Evolutionary conservation across 2,888 invertebrate genomes (phyloP), one percentile per base, ranked within the genome.

Genomic region (Yponomeuta sedellus): DNA sequence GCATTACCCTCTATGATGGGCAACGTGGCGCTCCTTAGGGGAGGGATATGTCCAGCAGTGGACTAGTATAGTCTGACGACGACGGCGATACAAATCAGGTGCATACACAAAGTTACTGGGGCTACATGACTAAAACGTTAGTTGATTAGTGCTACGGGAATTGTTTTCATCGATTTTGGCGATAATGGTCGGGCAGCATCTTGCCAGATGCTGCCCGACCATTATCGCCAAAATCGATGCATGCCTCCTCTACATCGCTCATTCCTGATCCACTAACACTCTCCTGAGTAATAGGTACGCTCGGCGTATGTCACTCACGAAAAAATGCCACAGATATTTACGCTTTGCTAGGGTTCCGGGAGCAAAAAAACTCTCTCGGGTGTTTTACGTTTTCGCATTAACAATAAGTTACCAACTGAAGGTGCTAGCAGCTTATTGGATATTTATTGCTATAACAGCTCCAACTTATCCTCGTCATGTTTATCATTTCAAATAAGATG

Each of bases 241-340:
- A 8, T 34, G 34, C 34, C 34, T 34, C 34, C 44, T 19, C 16
- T 16, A 16, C 44, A 56, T 64, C 44, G 39, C 44, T 62, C 61
- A 61, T 28, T 61, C 34, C 61, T 28, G 16, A 61, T 16, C 62
- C 62, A 19, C 59, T 10, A 59, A 25, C 59, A 59, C 59, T 59
- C 59, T 20, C 59, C 22, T 11, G 58, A n/a, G 6, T 34, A 62
- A 19, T 20, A n/a, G n/a, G n/a, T n/a, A n/a, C 62, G 34, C 39
- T 34, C 39, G 39, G 28, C 34, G 39, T 34, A 34, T 62, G 39
- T 39, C 11, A 39, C 62, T 39, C 62, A 62, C 62, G 40, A 62
- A 62, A 34, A 28, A 11, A 16, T 34, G 20, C n/a, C 19, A 20
- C 34, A 34, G 34, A 34, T 34, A 34, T 34, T 34, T 34, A 34